Evolutionary conservation across 2,113 vertebrate species (phyloP), one percentile per base, ranked within the genome.

Genomic region (Cyanoderma ruficeps): DNA sequence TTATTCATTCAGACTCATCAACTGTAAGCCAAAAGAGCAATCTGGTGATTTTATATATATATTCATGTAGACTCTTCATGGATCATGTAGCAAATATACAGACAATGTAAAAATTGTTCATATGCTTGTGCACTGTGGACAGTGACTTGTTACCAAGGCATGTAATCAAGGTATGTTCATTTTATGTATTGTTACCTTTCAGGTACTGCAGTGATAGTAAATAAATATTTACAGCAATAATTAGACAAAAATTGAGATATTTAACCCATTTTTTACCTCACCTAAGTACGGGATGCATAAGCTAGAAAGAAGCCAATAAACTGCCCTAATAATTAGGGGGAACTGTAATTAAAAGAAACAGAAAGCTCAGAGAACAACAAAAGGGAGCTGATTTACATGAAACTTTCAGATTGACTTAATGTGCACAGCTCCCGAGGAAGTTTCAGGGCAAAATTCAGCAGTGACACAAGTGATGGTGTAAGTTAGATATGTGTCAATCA

Each of bases 401-500:
- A 95, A 94, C 65, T 95, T 97, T 94, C 37, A 68, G 61, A 87
- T 30, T 92, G 89, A 76, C 84, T 96, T 79, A 69, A 91, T 85
- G 81, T 89, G 87, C 89, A 79, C 69, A 95, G 83, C 91, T 95
- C 78, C 68, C 1, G 0, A 47, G 69, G 87, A 96, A 95, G 87
- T 92, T 91, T 94, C 91, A 89, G 81, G 95, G 89, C 94, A 91
- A 96, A 95, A 96, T 96, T 94, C 94, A 91, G 89, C 93, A 95
- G 70, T 96, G 91, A 95, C 93, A 96, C 83, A 87, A 96, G 87
- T 22, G 81, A 82, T 65, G 87, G 91, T 92, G 81, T 95, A 95
- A 95, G 93, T 95, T 95, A 94, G 94, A 95, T 93, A 96, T 46
- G 74, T 95, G 96, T 96, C 95, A 96, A 95, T 97, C 95, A 96